Evolutionary conservation across 2,113 vertebrate genomes (phyloP).

Genomic region (Sinocyclocheilus maitianheensis): DNA sequence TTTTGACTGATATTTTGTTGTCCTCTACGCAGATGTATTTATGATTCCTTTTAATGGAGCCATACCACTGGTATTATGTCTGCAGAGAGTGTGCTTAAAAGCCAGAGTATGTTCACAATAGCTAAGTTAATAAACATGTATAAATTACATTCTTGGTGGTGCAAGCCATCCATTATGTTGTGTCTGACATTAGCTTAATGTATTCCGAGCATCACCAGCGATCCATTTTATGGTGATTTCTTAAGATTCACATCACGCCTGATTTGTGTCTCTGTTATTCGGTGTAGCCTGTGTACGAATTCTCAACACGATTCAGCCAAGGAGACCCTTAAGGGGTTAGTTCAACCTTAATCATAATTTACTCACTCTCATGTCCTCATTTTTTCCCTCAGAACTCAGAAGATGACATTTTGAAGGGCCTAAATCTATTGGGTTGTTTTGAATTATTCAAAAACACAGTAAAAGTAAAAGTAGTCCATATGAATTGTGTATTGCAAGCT

Average conservation of each 20-base stretch:
- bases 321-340: not conserved
- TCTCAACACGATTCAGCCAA: not conserved
- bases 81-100: constrained; percentile 22
- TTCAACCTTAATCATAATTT: not conserved
- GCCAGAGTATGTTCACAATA: constrained; percentile 19
- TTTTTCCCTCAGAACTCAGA: not conserved
- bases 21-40: not conserved
- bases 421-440: not conserved
- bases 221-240: constrained; percentile 38
- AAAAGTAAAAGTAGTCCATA: not conserved
- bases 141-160: constrained; percentile 37
- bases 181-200: constrained; percentile 42
- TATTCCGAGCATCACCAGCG: constrained; percentile 33
- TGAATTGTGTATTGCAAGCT: not conserved
- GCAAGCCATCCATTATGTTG: constrained; percentile 40
- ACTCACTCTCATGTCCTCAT: not conserved
- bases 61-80: constrained; percentile 7
- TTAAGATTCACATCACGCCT: constrained; percentile 31
- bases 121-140: constrained; percentile 43
- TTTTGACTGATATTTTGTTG: not conserved
- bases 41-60: constrained; percentile 20
- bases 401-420: not conserved
- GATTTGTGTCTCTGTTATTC: constrained; percentile 36
- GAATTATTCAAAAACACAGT: not conserved
- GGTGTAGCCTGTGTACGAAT: not conserved